Evolutionary conservation across 92 coral and sea anemone species (phyloP).

Genomic region (Isaurus tuberculatus): DNA sequence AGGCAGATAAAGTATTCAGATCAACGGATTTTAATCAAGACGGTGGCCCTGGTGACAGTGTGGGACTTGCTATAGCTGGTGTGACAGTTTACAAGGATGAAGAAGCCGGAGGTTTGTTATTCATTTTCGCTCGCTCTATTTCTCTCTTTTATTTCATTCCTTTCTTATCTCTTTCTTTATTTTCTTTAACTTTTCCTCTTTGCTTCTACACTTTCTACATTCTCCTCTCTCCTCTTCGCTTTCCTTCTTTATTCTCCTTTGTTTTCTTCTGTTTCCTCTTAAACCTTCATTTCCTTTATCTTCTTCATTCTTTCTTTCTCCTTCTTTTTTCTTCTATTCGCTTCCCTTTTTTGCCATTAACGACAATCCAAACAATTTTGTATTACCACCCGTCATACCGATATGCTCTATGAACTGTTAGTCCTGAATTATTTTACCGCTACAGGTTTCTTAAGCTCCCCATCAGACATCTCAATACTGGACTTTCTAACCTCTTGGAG

Average conservation of each 20-base stretch:
- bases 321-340: not conserved
- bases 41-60: constrained; percentile 83
- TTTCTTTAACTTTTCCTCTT: not conserved
- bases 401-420: not conserved
- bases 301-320: not conserved
- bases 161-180: too few species aligned
- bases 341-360: too few species aligned
- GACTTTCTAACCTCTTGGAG: constrained; percentile 84
- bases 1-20: constrained; percentile 85
- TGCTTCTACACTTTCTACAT: too few species aligned
- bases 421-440: not conserved
- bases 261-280: too few species aligned
- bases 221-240: not conserved
- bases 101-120: constrained; percentile 71
- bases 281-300: too few species aligned
- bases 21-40: constrained; percentile 83
- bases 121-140: too few species aligned
- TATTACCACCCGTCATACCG: too few species aligned
- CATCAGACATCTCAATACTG: constrained; percentile 45
- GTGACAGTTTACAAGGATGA: constrained; percentile 75
- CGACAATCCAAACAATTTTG: too few species aligned
- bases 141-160: too few species aligned
- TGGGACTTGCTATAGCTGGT: constrained; percentile 86
- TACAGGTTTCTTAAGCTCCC: constrained; percentile 49
- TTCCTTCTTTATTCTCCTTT: not conserved